Conservation (phyloP, 2,888 invertebrate species). For the Nebria salina region DNA sequence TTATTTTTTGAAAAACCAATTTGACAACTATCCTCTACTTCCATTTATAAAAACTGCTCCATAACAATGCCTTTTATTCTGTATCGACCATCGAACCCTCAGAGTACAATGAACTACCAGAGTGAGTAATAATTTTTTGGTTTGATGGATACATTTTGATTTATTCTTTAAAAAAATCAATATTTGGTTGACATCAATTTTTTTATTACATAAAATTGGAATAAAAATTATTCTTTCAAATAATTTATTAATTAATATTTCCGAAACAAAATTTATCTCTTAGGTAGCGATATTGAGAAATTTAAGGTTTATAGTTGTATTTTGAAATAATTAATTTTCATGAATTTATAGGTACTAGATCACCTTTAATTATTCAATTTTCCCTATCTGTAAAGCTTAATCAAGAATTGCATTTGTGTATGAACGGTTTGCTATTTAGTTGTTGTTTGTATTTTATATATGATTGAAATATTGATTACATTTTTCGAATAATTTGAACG, state of each 20-base stretch:
- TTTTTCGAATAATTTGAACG: not conserved
- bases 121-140: not conserved
- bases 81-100: not conserved
- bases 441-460: not conserved
- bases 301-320: not conserved
- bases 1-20: not conserved
- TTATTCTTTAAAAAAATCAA: too few relatives aligned
- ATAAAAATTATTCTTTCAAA: too few relatives aligned
- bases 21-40: not conserved
- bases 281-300: too few relatives aligned
- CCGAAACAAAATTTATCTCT: too few relatives aligned
- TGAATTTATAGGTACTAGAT: not conserved
- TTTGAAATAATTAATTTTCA: not conserved
- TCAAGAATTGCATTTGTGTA: not conserved
- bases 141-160: not conserved
- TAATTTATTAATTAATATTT: too few relatives aligned
- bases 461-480: not conserved
- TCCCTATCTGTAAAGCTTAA: not conserved
- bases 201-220: too few relatives aligned
- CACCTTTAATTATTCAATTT: conserved; percentile 1
- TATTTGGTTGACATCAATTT: too few relatives aligned
- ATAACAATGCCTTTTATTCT: not conserved
- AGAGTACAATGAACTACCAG: not conserved
- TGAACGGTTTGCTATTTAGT: not conserved
- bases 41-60: not conserved